phyloP scores from a whole-genome alignment of 2,113 vertebrate species.

The Psilopsiagon aurifrons region DNA sequence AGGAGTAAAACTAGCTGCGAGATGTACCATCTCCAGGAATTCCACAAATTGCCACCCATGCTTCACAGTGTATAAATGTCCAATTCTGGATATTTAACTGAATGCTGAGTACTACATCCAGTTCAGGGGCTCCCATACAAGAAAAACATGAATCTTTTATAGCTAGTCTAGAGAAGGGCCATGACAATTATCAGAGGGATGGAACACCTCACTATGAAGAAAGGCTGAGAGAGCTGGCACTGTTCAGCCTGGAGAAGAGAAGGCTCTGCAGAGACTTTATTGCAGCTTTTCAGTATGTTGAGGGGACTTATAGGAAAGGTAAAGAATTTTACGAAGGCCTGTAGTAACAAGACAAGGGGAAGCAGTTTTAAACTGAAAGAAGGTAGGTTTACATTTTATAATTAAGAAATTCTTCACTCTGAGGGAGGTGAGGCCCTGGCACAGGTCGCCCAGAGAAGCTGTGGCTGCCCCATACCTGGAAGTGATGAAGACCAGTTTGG shows the following conservation, averaged over 20 bases:
- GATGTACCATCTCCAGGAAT: neutral
- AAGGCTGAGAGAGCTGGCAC: neutral
- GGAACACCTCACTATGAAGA: rapidly evolving
- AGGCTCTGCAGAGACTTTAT: rapidly evolving
- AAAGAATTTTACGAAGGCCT: neutral
- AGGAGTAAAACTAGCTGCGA: neutral
- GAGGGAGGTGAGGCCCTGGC: neutral
- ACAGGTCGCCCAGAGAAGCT: rapidly evolving
- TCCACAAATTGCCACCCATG: neutral
- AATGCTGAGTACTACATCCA: neutral
- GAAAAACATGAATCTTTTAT: rapidly evolving
- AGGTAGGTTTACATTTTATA: neutral
- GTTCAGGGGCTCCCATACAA: neutral
- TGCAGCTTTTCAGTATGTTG: neutral
- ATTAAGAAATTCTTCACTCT: rapidly evolving
- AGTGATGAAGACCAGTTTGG: rapidly evolving
- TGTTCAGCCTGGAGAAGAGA: neutral
- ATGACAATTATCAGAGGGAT: neutral
- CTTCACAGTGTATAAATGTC: neutral
- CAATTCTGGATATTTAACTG: neutral
- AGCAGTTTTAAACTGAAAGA: neutral
- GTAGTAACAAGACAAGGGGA: neutral
- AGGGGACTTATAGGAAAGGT: neutral
- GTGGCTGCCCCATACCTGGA: neutral
- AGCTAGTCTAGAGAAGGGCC: neutral